Percentiles rank a stretch among this genome's conserved stretches.
phyloP scores from a whole-genome alignment of 2,113 vertebrate species.

The Tringa solitaria region DNA sequence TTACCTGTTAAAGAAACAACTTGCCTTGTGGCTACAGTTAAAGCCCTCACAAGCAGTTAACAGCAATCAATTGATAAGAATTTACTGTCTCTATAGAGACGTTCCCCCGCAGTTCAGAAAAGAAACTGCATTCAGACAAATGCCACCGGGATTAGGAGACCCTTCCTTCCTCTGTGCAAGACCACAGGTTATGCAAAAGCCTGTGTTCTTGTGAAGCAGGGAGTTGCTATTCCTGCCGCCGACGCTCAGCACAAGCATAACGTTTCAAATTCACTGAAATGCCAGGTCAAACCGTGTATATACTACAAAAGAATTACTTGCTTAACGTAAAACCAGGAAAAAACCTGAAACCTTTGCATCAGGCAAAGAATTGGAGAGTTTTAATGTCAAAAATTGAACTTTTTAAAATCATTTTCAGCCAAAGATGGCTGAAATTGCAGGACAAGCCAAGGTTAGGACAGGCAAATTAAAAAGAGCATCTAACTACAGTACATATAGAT shows the following conservation, averaged over 20 bases:
- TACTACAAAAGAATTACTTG: not conserved
- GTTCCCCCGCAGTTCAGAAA: not conserved
- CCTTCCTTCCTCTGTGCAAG: not conserved
- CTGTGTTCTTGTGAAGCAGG: not conserved
- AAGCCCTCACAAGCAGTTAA: not conserved
- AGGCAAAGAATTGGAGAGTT: not conserved
- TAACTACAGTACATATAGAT: not conserved
- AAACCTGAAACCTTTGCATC: not conserved
- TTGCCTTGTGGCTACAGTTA: not conserved
- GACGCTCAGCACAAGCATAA: not conserved
- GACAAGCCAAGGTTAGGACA: slow-evolving; percentile 9
- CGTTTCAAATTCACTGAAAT: not conserved
- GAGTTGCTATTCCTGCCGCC: not conserved
- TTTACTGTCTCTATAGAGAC: not conserved
- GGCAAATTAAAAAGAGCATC: slow-evolving; percentile 11
- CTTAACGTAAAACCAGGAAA: not conserved
- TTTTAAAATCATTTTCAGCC: not conserved
- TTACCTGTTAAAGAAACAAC: not conserved
- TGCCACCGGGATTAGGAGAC: not conserved
- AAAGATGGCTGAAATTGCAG: not conserved
- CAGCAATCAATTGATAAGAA: not conserved
- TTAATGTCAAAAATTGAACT: not conserved
- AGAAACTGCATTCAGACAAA: not conserved
- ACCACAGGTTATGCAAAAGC: not conserved
- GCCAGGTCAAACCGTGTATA: not conserved